Evolutionary conservation across 2,888 invertebrate species (phyloP), one percentile per base, ranked within the genome.

Genomic region (Amblyjoppa fuscipennis): DNA sequence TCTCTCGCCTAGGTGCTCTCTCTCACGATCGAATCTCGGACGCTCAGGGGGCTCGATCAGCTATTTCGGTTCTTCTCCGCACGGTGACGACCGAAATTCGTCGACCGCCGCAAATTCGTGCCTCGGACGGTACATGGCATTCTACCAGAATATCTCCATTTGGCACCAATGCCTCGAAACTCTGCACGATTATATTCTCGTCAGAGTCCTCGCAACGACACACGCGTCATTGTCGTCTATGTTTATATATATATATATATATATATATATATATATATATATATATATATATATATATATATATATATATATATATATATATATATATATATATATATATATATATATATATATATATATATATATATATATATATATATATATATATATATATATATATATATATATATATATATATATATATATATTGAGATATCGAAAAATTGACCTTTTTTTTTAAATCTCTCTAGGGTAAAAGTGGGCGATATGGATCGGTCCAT

Each of bases 101-200:
- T 70, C 4, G 66, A 34, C 51, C 41, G 81, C 74, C 41, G 68
- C 20, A 73, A 53, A 84, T 81, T 73, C 45, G 69, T 53, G 25
- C 53, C 20, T 56, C 61, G 38, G 45, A 28, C 61, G 69, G 38
- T 84, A 78, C n/a, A 78, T 81, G 84, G 73, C 84, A 81, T 81
- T 84, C 51, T 77, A 77, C 81, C 77, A 81, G 73, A 79, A 74
- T 69, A 83, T 69, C 78, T 74, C 49, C 69, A 81, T 84, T 84
- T 84, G 84, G 84, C 84, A 81, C 81, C 69, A 84, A 73, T 69
- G 73, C 77, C 77, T 61, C 77, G 59, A 73, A 73, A 28, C 59
- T 77, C 66, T 41, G 51, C 81, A 69, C 81, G 81, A 84, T 84
- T 84, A 84, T 84, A 84, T 84, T 84, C 76, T 73, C 71, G 81